phyloP scores from a whole-genome alignment of 2,888 invertebrate species.

The Syritta pipiens region DNA sequence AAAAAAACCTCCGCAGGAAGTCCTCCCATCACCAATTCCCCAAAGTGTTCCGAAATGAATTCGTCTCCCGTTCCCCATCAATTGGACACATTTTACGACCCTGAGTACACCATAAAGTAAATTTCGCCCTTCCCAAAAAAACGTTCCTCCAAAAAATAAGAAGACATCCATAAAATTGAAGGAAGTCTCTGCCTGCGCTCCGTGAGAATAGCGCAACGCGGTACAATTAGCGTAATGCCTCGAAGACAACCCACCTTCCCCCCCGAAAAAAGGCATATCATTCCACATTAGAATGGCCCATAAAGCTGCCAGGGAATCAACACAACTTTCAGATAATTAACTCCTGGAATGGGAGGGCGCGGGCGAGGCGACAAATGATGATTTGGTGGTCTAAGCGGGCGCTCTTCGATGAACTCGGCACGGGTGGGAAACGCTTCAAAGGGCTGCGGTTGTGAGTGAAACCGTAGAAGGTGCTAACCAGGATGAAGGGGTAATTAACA shows the following conservation, averaged over 20 bases:
- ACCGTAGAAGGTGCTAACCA: background rate
- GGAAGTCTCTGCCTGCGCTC: no score
- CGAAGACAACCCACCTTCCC: background rate
- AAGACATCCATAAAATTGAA: constrained; percentile 33
- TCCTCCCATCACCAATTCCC: constrained; percentile 7
- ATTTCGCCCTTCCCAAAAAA: constrained; percentile 15
- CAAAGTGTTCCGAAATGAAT: constrained; percentile 28
- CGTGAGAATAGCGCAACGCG: background rate
- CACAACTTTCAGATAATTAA: constrained; percentile 50
- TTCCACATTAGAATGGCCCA: constrained; percentile 1
- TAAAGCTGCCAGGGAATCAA: constrained; percentile 8
- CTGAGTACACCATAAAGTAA: constrained; percentile 7
- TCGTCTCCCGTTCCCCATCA: background rate
- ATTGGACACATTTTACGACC: constrained; percentile 36
- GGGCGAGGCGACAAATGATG: background rate
- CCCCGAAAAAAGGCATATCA: background rate
- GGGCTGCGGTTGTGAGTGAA: constrained; percentile 11
- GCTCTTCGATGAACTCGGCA: background rate
- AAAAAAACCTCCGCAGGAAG: no score
- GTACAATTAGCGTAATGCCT: constrained; percentile 44
- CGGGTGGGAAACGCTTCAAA: constrained; percentile 2
- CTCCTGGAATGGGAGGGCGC: constrained; percentile 4
- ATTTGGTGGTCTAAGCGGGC: constrained; percentile 11
- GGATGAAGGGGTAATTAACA: constrained; percentile 9
- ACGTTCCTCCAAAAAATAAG: no score